These are phyloP conservation scores for Tiliacea citrago DNA, from an alignment of 2,888 invertebrate genomes.

Conservation along the genomic window DNA sequence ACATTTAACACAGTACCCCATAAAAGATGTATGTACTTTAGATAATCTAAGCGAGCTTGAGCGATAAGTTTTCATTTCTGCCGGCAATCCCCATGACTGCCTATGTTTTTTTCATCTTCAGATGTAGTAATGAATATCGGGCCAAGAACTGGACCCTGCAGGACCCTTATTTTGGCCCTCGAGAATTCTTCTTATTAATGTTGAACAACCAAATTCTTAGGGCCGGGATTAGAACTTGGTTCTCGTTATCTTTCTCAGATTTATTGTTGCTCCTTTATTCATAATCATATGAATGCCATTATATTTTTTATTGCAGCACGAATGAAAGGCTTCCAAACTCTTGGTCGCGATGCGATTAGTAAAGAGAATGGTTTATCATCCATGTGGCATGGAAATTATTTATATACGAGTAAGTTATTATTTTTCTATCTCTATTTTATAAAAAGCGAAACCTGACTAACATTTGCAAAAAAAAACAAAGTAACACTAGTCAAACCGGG, in stretches of 20 bases:
- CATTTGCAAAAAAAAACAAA: too few relatives aligned
- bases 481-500: too few relatives aligned
- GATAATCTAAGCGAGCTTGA: too few relatives aligned
- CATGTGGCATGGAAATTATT: constrained; percentile 59
- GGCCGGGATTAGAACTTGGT: neutral
- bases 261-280: neutral
- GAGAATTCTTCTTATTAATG: neutral
- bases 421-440: neutral
- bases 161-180: neutral
- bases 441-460: too few relatives aligned
- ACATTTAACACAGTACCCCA: too few relatives aligned
- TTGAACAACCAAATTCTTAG: neutral
- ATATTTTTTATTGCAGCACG: constrained; percentile 51
- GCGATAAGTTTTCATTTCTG: too few relatives aligned
- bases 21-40: too few relatives aligned
- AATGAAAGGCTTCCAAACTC: constrained; percentile 63
- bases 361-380: constrained; percentile 52
- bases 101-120: neutral
- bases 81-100: too few relatives aligned
- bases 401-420: constrained; percentile 59
- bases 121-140: neutral
- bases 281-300: neutral
- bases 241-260: neutral
- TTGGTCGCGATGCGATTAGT: constrained; percentile 59
- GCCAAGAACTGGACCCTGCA: neutral